Percentiles rank a stretch among this genome's conserved stretches.
Evolutionary conservation across 2,113 vertebrate species (phyloP).

Genomic region (Oncorhynchus tshawytscha): DNA sequence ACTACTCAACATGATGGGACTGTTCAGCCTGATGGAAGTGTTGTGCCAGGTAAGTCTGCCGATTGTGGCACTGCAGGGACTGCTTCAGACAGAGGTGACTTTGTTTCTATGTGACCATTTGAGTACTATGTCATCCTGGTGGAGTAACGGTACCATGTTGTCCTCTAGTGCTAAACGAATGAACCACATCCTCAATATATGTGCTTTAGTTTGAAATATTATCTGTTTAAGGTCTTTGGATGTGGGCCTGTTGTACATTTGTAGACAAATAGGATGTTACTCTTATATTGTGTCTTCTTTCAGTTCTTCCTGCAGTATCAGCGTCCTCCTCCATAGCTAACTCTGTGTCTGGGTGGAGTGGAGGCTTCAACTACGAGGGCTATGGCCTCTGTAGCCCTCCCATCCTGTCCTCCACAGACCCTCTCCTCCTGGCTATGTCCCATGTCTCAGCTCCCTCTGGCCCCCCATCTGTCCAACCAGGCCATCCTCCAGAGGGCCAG

Average conservation of each 20-base stretch:
- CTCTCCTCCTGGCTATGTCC: constrained; percentile 69
- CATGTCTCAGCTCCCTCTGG: constrained; percentile 57
- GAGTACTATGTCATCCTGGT: background rate
- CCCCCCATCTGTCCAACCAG: constrained; percentile 26
- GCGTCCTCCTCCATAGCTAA: constrained; percentile 60
- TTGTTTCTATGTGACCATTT: background rate
- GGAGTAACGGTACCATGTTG: too few relatives aligned
- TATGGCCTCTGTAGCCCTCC: constrained; percentile 72
- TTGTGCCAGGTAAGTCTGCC: constrained; percentile 48
- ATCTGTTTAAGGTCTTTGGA: background rate
- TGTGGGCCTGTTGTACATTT: background rate
- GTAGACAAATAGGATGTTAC: background rate
- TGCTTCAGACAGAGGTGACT: constrained; percentile 81
- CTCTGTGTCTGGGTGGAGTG: constrained; percentile 71
- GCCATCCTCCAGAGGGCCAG: constrained; percentile 52
- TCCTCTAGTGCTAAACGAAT: background rate
- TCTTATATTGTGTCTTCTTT: background rate
- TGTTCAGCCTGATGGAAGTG: constrained; percentile 42
- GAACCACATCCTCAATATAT: background rate
- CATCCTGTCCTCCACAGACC: constrained; percentile 72
- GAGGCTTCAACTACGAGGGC: constrained; percentile 68
- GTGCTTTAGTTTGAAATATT: too few relatives aligned
- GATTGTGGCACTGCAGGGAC: constrained; percentile 67
- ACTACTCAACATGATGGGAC: constrained; percentile 46
- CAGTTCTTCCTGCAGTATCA: constrained; percentile 55